These are phyloP conservation scores for Cladorhizidae sp. DNA, from an alignment of 37 sponge, comb jelly and placozoan genomes.

Conservation along the genomic window DNA sequence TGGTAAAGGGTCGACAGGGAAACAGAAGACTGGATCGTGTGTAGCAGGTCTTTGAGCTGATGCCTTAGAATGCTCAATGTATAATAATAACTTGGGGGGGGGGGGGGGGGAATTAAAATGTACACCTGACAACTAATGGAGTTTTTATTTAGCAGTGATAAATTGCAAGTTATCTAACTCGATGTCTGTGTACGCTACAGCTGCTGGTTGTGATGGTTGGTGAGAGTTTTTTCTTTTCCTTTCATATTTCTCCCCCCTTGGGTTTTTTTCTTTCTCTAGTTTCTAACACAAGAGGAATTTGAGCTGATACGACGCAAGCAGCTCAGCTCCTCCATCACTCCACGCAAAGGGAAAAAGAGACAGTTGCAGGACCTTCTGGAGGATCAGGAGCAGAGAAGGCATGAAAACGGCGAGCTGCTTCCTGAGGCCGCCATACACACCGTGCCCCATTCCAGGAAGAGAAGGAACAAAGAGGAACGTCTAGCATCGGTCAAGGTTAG, in stretches of 20 bases:
- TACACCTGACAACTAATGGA: no score
- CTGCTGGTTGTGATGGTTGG: not conserved
- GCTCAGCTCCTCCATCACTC: slow-evolving; percentile 37
- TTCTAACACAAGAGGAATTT: slow-evolving; percentile 89
- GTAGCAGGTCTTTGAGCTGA: no score
- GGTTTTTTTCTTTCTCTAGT: slow-evolving; percentile 24
- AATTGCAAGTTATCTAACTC: no score
- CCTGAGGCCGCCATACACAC: slow-evolving; percentile 51
- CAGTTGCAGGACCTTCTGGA: slow-evolving; percentile 26
- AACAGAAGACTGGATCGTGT: no score
- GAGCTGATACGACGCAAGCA: slow-evolving; percentile 56
- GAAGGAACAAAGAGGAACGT: slow-evolving; percentile 41
- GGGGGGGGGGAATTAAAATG: no score
- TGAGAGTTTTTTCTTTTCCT: not conserved
- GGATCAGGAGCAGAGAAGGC: slow-evolving; percentile 26
- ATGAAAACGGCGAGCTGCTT: slow-evolving; percentile 38
- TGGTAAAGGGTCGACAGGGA: no score
- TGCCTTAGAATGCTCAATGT: no score
- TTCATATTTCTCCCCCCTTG: no score
- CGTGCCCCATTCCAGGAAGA: slow-evolving; percentile 52
- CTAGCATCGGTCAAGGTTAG: slow-evolving; percentile 37
- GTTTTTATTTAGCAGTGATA: no score
- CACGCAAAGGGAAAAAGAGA: slow-evolving; percentile 49
- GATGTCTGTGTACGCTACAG: not conserved
- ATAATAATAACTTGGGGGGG: no score